A percentile compares a stretch with the other conserved stretches of the same genome.
Conservation (phyloP, 2,797 vertebrate species). For the Crocodylus rhombifer region DNA sequence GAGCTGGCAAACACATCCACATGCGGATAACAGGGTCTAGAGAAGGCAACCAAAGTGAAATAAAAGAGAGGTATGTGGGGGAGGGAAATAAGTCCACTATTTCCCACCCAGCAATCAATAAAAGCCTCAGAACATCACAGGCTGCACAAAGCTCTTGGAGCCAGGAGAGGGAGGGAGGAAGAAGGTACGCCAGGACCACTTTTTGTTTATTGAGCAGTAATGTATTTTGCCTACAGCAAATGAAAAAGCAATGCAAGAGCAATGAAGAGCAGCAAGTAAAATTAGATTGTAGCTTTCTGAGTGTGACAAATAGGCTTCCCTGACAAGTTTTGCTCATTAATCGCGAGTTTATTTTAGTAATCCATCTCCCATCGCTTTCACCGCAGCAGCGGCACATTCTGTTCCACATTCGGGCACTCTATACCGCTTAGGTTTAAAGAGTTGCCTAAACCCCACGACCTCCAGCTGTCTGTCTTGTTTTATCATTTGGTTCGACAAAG, state of each 20-base stretch:
- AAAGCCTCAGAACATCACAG: fast-evolving
- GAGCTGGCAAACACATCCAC: not conserved
- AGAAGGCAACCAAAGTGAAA: not conserved
- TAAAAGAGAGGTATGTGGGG: not conserved
- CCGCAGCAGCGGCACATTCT: constrained; percentile 35
- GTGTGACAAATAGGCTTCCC: constrained; percentile 67
- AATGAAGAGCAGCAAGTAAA: constrained; percentile 60
- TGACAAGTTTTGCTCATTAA: constrained; percentile 70
- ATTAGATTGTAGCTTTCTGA: constrained; percentile 68
- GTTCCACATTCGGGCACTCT: not conserved
- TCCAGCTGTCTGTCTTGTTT: constrained; percentile 21
- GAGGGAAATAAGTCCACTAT: not conserved
- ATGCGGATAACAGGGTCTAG: not conserved
- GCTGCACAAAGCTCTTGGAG: not conserved
- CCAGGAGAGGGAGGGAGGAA: not conserved
- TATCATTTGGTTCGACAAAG: not conserved
- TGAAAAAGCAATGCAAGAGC: constrained; percentile 55
- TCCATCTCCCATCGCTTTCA: constrained; percentile 55
- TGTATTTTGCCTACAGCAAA: constrained; percentile 71
- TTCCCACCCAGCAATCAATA: not conserved
- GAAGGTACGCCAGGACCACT: not conserved
- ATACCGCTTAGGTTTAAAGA: not conserved
- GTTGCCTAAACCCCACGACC: not conserved
- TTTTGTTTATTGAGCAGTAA: constrained; percentile 62
- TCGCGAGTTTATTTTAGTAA: constrained; percentile 68